A percentile compares a stretch with the other conserved stretches of the same genome.
These are phyloP conservation scores for Agapostemon virescens DNA, from an alignment of 2,888 invertebrate species.

Conservation along the genomic window DNA sequence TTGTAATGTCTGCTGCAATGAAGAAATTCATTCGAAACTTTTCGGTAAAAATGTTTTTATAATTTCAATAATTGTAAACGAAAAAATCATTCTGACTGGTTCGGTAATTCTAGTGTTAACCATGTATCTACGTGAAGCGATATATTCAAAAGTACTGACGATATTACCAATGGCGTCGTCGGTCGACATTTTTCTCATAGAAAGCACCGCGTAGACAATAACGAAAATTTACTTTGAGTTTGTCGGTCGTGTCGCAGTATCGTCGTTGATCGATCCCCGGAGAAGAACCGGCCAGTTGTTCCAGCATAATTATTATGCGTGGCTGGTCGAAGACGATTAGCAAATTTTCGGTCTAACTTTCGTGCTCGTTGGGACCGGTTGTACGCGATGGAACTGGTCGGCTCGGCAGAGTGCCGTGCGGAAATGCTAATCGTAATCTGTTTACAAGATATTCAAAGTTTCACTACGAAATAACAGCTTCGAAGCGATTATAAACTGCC, in stretches of 20 bases:
- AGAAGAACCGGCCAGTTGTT: background rate
- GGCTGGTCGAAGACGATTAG: conserved; percentile 33
- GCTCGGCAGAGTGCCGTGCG: background rate
- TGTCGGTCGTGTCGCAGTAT: background rate
- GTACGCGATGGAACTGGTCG: background rate
- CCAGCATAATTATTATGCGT: conserved; percentile 32
- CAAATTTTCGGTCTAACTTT: conserved; percentile 39
- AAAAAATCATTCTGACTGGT: no score
- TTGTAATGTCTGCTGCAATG: no score
- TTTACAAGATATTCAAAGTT: conserved; percentile 43
- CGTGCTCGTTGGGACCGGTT: background rate
- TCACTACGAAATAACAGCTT: conserved; percentile 39
- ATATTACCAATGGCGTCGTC: no score
- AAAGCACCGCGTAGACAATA: conserved; percentile 4
- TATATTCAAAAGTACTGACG: no score
- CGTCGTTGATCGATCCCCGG: background rate
- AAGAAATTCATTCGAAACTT: no score
- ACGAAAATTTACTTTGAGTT: conserved; percentile 17
- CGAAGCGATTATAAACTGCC: conserved; percentile 36
- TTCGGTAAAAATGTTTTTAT: no score
- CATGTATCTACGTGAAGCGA: no score
- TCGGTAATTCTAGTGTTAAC: no score
- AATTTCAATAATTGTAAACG: no score
- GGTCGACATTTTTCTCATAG: no score
- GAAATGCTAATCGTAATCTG: conserved; percentile 38